Percentiles rank a stretch among this genome's conserved stretches.
Evolutionary conservation across 2,888 invertebrate species (phyloP).

Genomic region (Dryomyza anilis): DNA sequence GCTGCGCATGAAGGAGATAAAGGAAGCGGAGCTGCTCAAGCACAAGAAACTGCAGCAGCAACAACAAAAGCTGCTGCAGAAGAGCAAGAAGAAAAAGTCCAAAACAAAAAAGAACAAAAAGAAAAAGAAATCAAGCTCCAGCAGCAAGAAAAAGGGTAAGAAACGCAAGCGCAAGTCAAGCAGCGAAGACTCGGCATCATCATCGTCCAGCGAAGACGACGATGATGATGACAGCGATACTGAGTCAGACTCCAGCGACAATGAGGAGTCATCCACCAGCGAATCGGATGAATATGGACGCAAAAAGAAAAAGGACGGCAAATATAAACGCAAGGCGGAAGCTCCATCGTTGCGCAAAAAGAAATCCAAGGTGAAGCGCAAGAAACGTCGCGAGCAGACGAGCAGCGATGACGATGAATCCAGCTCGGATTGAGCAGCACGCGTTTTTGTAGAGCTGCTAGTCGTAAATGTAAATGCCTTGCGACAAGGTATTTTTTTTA

Average conservation of each 20-base stretch:
- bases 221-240: conserved; percentile 24
- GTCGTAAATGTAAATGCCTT: too few relatives aligned
- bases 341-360: conserved; percentile 47
- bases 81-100: conserved; percentile 34
- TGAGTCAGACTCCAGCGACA: conserved; percentile 57
- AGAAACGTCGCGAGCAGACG: conserved; percentile 44
- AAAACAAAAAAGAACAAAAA: conserved; percentile 37
- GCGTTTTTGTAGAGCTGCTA: too few relatives aligned
- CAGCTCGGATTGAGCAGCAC: conserved; percentile 32
- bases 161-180: conserved; percentile 35
- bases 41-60: conserved; percentile 34
- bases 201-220: conserved; percentile 9
- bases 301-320: conserved; percentile 53
- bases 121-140: conserved; percentile 27
- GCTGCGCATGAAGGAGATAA: conserved; percentile 77
- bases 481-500: too few relatives aligned
- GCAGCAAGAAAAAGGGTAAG: conserved; percentile 37
- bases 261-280: conserved; percentile 57
- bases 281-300: conserved; percentile 53
- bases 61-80: conserved; percentile 28
- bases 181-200: conserved; percentile 23
- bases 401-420: conserved; percentile 45
- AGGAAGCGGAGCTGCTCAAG: conserved; percentile 64
- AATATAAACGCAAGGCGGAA: conserved; percentile 56
- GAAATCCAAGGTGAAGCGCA: conserved; percentile 54